Base-by-base conservation (phyloP, 2,113 vertebrate species). In the Thamnophis sirtalis region DNA sequence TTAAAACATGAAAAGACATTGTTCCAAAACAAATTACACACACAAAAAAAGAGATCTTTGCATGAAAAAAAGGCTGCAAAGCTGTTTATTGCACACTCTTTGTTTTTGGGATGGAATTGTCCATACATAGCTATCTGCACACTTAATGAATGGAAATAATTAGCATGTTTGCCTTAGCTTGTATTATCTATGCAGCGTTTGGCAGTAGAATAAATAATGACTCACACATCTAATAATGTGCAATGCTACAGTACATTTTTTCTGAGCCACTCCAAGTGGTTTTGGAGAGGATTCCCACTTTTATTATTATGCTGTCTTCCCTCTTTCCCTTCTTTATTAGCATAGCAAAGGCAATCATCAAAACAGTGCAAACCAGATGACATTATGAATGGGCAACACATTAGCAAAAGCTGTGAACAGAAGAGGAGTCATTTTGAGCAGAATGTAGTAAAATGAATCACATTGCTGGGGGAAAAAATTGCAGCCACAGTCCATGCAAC, bases 151-250 rank as follows among this genome's bases (percentile, higher is more conserved):
- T 94, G 87, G 63, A 95, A 89, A 95, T 97, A 97, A 98, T 97
- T 96, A 96, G 94, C 73, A 92, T 95, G 93, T 94, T 92, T 96
- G 84, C 93, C 94, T 84, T 94, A 94, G 94, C 95, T 97, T 97
- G 97, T 97, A 96, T 96, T 97, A 96, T 97, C 96, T 96, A 54
- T 94, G 91, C 96, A 96, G 93, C 88, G 24, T 96, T 95, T 96
- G 93, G 92, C 93, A 95, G 91, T 92, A 10, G 92, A 97, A 96
- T 96, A 95, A 94, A 97, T 97, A 94, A 94, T 97, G 97, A 96
- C 95, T 95, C 96, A 95, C 15, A 90, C 92, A 95, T 96, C 96
- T 96, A 96, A 96, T 94, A 95, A 96, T 53, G 80, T 21, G 56
- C 33, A 96, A 89, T 38, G 86, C 95, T 95, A 90, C 94, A 95